phyloP scores from a whole-genome alignment of 1,140 invertebrate species.

The Drosophila santomea region DNA sequence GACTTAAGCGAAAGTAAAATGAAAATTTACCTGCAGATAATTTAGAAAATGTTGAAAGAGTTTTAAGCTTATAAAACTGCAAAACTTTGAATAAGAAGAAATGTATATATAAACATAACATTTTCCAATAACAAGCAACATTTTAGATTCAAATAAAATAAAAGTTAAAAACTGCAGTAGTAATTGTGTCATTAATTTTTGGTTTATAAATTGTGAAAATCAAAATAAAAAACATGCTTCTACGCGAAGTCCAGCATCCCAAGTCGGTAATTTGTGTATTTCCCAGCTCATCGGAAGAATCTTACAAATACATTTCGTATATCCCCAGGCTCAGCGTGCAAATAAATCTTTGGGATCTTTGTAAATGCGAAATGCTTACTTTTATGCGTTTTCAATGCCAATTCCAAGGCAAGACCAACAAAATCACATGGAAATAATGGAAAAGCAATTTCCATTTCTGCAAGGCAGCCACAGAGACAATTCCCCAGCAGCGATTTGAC shows the following conservation, averaged over 20 bases:
- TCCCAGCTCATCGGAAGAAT: slow-evolving; percentile 8
- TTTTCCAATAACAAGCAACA: too few relatives aligned
- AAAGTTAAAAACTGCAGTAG: too few relatives aligned
- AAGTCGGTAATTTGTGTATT: slow-evolving; percentile 15
- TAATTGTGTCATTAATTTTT: too few relatives aligned
- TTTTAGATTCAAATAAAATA: too few relatives aligned
- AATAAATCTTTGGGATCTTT: slow-evolving; percentile 68
- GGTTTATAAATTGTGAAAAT: not conserved
- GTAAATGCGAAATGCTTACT: slow-evolving; percentile 75
- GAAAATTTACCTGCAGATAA: not conserved
- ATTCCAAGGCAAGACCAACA: slow-evolving; percentile 18
- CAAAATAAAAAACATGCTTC: not conserved
- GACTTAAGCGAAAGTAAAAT: not conserved
- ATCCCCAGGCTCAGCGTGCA: slow-evolving; percentile 26
- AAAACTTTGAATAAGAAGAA: not conserved
- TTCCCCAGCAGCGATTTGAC: slow-evolving; percentile 77
- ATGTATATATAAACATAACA: too few relatives aligned
- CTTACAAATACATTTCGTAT: slow-evolving; percentile 8
- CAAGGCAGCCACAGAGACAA: slow-evolving; percentile 28
- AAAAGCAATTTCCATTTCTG: slow-evolving; percentile 77
- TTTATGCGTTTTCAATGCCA: slow-evolving; percentile 79
- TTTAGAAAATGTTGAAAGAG: too few relatives aligned
- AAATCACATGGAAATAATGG: slow-evolving; percentile 49
- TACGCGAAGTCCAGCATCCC: slow-evolving; percentile 24
- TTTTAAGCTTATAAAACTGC: not conserved